Base-by-base conservation (phyloP, 2,888 invertebrate species). In the Spisula subtruncata region DNA sequence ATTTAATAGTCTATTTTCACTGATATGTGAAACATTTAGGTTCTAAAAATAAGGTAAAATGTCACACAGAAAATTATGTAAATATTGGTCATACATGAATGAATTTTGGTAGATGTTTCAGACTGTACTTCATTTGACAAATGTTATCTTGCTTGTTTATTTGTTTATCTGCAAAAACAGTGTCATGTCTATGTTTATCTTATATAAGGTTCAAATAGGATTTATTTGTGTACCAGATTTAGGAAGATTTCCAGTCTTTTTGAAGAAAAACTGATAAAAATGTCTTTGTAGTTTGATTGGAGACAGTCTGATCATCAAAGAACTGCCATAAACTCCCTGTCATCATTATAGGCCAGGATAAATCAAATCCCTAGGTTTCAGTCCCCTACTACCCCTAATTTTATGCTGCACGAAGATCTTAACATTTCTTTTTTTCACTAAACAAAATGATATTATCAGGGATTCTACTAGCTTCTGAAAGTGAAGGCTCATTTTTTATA, bases 151-250 rank as follows among this genome's bases (percentile, higher is more conserved):
- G 25, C 60, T 66, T 66, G 60, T 66, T 66, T 66, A n/a, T 66
- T 66, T 66, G 60, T 25, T 66, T n/a, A 25, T 66, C 60, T 66
- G 25, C 25, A 66, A 66, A 66, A 66, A 66, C 60, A 66, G 60
- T 66, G 60, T 66, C 60, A 66, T n/a, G 60, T 66, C 60, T 66
- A 66, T 66, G 10, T 66, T 66, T 66, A 66, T 66, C 25, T 25
- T n/a, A 66, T 25, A 66, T 66, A 66, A n/a, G n/a, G n/a, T n/a
- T n/a, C n/a, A n/a, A 66, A 66, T n/a, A 25, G 60, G 60, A 25
- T 66, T 66, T 66, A 25, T 66, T 66, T 66, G 60, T 25, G 25
- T 66, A 66, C 25, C 25, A 66, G n/a, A 60, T 66, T 66, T 1
- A 66, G 2, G 25, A 25, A n/a, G n/a, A 66, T 66, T n/a, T 25